phyloP scores from a whole-genome alignment of 2,113 vertebrate genomes.

The Actenoides hombroni region DNA sequence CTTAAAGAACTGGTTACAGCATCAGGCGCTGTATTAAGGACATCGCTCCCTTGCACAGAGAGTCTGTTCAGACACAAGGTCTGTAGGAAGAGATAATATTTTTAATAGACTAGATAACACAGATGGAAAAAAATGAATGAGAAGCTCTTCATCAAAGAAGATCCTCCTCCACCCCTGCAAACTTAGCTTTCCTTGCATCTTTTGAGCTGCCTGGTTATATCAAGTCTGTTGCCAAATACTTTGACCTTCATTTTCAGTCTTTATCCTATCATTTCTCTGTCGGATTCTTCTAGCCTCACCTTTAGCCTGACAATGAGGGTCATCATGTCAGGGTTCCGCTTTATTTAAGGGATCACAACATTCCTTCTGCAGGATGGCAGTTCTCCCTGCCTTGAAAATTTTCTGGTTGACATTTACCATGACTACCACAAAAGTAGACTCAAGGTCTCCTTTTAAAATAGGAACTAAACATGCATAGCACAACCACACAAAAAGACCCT shows the following conservation, averaged over 20 bases:
- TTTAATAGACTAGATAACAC: conserved; percentile 50
- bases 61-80: background rate
- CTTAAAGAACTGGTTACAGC: background rate
- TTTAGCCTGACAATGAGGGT: background rate
- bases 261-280: background rate
- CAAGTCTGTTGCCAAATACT: background rate
- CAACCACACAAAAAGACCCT: background rate
- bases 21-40: background rate
- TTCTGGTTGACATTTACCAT: conserved; percentile 1
- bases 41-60: background rate
- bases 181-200: background rate
- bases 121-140: conserved; percentile 45
- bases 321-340: background rate
- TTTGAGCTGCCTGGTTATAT: background rate
- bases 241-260: conserved; percentile 19
- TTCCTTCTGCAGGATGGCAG: background rate
- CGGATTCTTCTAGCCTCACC: background rate
- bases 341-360: background rate
- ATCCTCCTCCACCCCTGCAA: background rate
- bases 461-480: background rate
- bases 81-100: conserved; percentile 53
- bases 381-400: conserved; percentile 8
- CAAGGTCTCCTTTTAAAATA: conserved; percentile 20
- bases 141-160: conserved; percentile 33
- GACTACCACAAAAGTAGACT: background rate